Evolutionary conservation across 2,113 vertebrate species (phyloP), one percentile per base, ranked within the genome.

Genomic region (Alectura lathami): DNA sequence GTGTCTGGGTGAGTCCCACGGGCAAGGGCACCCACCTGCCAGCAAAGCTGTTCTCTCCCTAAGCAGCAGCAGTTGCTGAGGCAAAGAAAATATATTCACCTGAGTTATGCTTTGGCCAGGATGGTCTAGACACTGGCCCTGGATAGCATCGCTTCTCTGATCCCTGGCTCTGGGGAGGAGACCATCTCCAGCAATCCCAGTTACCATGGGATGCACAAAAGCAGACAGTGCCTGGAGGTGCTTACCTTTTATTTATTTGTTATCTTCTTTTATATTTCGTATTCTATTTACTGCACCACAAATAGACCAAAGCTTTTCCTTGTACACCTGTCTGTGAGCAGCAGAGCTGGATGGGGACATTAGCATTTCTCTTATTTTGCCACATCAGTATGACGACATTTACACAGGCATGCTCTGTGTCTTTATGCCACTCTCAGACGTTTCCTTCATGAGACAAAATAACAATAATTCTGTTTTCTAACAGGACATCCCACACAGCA

Each of bases 111-210:
- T 22, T 40, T 53, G 68, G 26, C 34, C 34, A 26, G 27, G 21
- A 51, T 11, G 15, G 45, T 53, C 14, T 4, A 48, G 34, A 75
- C 34, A 38, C 26, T 64, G 50, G 26, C 54, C 13, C 11, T 26
- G n/a, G 30, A 50, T 60, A 27, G 9, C 4, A 13, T 43, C 1
- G 0, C 32, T 59, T 57, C 60, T 43, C 60, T 2, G 0, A 63
- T 8, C 7, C 12, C 20, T 1, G 0, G 17, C 45, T 70, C 21
- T 23, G 43, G 34, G 32, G 14, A 83, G 34, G 27, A 0, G 0
- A 57, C 17, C 30, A 18, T 11, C 38, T 59, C 18, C 60, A 75
- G 50, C 67, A 18, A 29, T 73, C 51, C 34, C 59, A 48, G 77
- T 23, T 15, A 5, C 51, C 30, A 57, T 11, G 51, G 14, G 30